Evolutionary conservation across 1,140 invertebrate species (phyloP).

Genomic region (Trichomalopsis sarcophagae): DNA sequence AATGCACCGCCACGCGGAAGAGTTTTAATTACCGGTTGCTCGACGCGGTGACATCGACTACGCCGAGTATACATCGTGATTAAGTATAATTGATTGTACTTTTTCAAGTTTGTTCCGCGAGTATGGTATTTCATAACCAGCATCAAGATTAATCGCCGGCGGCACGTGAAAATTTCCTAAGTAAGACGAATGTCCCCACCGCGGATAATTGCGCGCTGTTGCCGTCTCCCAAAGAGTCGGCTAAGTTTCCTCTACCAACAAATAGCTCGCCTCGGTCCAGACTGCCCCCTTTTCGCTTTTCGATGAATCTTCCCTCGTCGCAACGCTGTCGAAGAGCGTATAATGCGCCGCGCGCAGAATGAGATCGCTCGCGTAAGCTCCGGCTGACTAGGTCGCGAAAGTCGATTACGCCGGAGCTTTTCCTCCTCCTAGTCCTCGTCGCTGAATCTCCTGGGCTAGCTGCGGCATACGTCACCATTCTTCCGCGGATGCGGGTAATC

Average conservation of each 20-base stretch:
- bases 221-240: not conserved
- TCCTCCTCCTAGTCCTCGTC: not conserved
- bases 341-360: not conserved
- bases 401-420: constrained; percentile 28
- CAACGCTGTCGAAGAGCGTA: not conserved
- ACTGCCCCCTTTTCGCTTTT: not conserved
- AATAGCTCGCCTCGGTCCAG: not conserved
- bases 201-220: not conserved
- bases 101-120: constrained; percentile 18
- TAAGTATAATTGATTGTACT: constrained; percentile 22
- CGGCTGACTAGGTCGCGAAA: constrained; percentile 29
- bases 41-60: not conserved
- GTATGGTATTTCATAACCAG: not conserved
- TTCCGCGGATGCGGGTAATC: constrained; percentile 34
- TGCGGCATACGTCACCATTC: constrained; percentile 27
- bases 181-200: constrained; percentile 12
- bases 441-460: not conserved
- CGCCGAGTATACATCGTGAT: not conserved
- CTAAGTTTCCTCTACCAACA: not conserved
- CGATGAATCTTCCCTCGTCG: not conserved
- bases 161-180: constrained; percentile 19
- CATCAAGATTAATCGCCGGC: constrained; percentile 12
- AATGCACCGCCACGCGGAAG: not conserved
- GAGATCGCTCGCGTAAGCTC: constrained; percentile 16
- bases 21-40: not conserved